Conservation (phyloP, 2,888 invertebrate genomes). For the Drosophila percnosoma region DNA sequence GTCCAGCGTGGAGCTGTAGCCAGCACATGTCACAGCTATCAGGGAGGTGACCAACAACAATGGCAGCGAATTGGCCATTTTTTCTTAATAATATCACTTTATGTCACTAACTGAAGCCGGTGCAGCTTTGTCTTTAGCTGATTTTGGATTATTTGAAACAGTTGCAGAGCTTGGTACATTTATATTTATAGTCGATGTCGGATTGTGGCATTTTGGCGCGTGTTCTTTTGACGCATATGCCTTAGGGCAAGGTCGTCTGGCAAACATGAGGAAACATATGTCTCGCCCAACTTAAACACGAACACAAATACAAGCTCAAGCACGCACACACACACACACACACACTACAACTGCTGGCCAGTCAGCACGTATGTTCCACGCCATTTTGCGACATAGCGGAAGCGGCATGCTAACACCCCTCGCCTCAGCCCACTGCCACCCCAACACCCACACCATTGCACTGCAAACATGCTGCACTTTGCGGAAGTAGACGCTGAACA, state of each 20-base stretch:
- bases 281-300: constrained; percentile 30
- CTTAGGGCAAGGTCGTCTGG: constrained; percentile 59
- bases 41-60: constrained; percentile 28
- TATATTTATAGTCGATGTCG: constrained; percentile 56
- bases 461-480: constrained; percentile 14
- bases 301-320: constrained; percentile 20
- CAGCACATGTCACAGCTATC: constrained; percentile 22
- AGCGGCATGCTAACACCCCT: constrained; percentile 17
- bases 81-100: constrained; percentile 8
- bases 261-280: constrained; percentile 70
- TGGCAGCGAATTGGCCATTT: constrained; percentile 35
- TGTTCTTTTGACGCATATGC: constrained; percentile 56
- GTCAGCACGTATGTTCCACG: constrained; percentile 54
- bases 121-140: constrained; percentile 11
- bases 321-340: constrained; percentile 19
- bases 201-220: constrained; percentile 45
- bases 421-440: background rate
- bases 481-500: constrained; percentile 42
- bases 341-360: constrained; percentile 6
- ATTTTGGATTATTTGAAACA: constrained; percentile 50
- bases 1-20: constrained; percentile 35
- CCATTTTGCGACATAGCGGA: constrained; percentile 52
- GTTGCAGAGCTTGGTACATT: constrained; percentile 48
- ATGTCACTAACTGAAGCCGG: background rate
- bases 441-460: background rate